Conservation (phyloP, 2,797 vertebrate species). For the Kryptolebias ocellatus region DNA sequence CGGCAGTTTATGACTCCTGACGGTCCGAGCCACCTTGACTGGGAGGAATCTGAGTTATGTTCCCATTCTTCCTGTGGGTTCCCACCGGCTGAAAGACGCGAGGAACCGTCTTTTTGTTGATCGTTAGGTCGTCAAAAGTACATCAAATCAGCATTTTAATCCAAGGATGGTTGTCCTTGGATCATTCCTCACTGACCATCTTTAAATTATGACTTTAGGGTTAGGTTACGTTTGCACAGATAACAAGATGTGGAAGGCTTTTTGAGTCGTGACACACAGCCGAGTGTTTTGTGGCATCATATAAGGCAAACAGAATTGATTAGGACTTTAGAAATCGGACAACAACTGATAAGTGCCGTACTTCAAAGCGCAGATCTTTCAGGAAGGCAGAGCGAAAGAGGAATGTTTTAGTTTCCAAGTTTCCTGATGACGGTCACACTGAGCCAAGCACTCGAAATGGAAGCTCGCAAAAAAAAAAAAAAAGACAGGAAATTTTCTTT, state of each 20-base stretch:
- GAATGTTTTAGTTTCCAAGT: slow-evolving; percentile 61
- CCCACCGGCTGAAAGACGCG: background rate
- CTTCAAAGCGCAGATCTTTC: slow-evolving; percentile 36
- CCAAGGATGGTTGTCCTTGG: background rate
- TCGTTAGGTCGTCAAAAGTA: background rate
- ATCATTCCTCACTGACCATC: background rate
- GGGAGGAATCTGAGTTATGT: slow-evolving; percentile 25
- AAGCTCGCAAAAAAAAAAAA: slow-evolving; percentile 37
- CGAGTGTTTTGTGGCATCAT: background rate
- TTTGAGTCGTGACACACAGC: background rate
- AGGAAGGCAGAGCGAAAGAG: slow-evolving; percentile 25
- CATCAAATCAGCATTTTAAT: background rate
- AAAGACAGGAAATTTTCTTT: slow-evolving; percentile 45
- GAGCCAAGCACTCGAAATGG: slow-evolving; percentile 69
- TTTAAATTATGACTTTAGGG: no score
- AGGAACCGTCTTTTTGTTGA: background rate
- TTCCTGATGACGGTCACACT: slow-evolving; percentile 42
- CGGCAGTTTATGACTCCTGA: slow-evolving; percentile 76
- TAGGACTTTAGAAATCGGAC: background rate
- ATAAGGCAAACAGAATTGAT: background rate
- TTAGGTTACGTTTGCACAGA: background rate
- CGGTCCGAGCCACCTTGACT: slow-evolving; percentile 74
- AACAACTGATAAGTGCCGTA: slow-evolving; percentile 7
- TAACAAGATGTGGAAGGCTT: background rate
- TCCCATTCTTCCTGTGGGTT: slow-evolving; percentile 20